Conservation (phyloP, 2,113 vertebrate genomes). For the Daubentonia madagascariensis region DNA sequence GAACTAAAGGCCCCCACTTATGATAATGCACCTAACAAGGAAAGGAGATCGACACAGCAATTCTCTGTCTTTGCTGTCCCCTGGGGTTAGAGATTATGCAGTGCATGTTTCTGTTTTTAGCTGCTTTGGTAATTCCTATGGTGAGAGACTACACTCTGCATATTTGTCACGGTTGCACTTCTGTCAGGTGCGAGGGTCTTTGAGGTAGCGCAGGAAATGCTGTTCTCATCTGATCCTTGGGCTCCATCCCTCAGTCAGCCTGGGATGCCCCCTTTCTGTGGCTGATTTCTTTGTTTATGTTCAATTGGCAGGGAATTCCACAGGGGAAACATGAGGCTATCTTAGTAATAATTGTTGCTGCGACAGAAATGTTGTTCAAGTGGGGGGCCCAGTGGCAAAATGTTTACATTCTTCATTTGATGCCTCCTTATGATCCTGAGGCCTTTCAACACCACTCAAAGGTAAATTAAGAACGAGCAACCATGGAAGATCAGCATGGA, state of each 20-base stretch:
- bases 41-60: conserved; percentile 86
- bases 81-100: conserved; percentile 86
- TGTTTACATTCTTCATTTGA: conserved; percentile 2
- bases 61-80: conserved; percentile 84
- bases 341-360: background rate
- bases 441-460: background rate
- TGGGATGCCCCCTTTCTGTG: background rate
- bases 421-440: background rate
- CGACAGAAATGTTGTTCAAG: background rate
- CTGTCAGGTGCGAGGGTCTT: conserved; percentile 77
- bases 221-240: conserved; percentile 54
- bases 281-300: conserved; percentile 39
- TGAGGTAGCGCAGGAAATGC: conserved; percentile 66
- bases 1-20: conserved; percentile 80
- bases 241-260: background rate
- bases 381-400: background rate
- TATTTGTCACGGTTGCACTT: conserved; percentile 83
- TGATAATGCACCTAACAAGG: conserved; percentile 84
- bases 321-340: conserved; percentile 41
- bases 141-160: conserved; percentile 82
- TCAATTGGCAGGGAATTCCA: conserved; percentile 56
- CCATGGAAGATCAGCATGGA: background rate
- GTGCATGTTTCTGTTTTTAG: conserved; percentile 84
- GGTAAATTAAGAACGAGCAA: background rate
- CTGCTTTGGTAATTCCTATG: conserved; percentile 84